These are phyloP conservation scores for Steinernema khuongi DNA, from an alignment of 1,140 invertebrate species.

Conservation along the genomic window DNA sequence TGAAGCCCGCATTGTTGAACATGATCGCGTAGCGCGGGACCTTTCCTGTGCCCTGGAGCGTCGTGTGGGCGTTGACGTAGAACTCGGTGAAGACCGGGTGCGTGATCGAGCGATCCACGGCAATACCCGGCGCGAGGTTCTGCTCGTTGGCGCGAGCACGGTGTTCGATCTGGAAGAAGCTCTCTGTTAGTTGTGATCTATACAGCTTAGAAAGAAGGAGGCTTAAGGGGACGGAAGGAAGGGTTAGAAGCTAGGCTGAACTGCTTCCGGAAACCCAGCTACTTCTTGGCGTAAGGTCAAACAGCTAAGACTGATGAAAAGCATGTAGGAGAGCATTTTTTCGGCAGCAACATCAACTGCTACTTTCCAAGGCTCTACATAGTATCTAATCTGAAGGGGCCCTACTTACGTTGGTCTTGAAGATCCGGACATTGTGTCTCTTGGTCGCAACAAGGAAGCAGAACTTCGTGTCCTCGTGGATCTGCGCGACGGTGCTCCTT, in stretches of 20 bases:
- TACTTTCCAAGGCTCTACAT: too few species aligned
- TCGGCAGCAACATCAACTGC: too few species aligned
- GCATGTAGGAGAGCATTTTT: too few species aligned
- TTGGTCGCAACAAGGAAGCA: background rate
- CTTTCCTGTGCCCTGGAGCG: slow-evolving; percentile 29
- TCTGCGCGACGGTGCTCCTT: background rate
- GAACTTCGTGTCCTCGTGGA: background rate
- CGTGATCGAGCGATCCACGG: slow-evolving; percentile 20
- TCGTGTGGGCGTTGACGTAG: slow-evolving; percentile 35
- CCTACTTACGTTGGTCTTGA: background rate
- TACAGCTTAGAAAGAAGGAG: too few species aligned
- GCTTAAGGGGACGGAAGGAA: too few species aligned
- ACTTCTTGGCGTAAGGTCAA: too few species aligned
- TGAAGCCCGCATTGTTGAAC: background rate
- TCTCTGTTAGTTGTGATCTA: too few species aligned
- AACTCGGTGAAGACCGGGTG: slow-evolving; percentile 35
- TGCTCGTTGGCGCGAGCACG: slow-evolving; percentile 20
- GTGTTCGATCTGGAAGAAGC: slow-evolving; percentile 25
- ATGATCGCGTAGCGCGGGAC: background rate
- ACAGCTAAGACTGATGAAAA: too few species aligned
- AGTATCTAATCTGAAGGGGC: too few species aligned
- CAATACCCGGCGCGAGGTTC: slow-evolving; percentile 33
- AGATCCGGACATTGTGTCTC: background rate
- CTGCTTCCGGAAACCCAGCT: too few species aligned
- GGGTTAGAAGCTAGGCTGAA: too few species aligned